These are phyloP conservation scores for Lophius piscatorius DNA, from an alignment of 2,113 vertebrate species.

Conservation along the genomic window DNA sequence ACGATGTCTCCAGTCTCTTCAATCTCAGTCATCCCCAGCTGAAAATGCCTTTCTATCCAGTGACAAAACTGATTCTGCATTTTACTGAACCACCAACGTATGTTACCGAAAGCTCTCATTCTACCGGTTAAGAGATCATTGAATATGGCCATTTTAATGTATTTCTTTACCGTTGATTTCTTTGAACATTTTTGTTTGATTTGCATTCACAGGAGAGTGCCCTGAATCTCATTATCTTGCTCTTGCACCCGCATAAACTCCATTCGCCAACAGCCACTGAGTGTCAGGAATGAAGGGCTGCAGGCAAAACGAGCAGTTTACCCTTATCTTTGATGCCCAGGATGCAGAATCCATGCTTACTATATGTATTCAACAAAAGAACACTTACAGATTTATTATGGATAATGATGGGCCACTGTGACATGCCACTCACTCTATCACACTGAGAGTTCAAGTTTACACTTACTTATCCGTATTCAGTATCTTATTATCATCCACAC, in stretches of 20 bases:
- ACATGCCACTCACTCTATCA: slow-evolving; percentile 44
- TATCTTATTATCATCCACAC: slow-evolving; percentile 7
- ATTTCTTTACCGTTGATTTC: slow-evolving; percentile 62
- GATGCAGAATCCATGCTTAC: slow-evolving; percentile 11
- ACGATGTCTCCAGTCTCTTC: slow-evolving; percentile 7
- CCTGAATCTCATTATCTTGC: slow-evolving; percentile 44
- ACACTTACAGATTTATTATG: slow-evolving; percentile 19
- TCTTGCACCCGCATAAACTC: too few relatives aligned
- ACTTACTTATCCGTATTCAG: slow-evolving; percentile 40
- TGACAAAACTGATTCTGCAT: slow-evolving; percentile 28
- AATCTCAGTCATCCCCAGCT: slow-evolving; percentile 39
- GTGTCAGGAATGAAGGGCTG: slow-evolving; percentile 56
- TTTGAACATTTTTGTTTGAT: slow-evolving; percentile 35
- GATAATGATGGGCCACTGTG: slow-evolving; percentile 30
- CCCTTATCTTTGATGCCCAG: slow-evolving; percentile 13
- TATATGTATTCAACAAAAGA: not conserved
- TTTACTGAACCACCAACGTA: slow-evolving; percentile 36
- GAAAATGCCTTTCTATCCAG: slow-evolving; percentile 51
- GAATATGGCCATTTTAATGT: slow-evolving; percentile 43
- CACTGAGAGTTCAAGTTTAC: slow-evolving; percentile 61
- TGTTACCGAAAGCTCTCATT: not conserved
- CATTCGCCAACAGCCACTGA: too few relatives aligned
- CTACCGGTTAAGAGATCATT: slow-evolving; percentile 38
- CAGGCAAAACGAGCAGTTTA: slow-evolving; percentile 36
- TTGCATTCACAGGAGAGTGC: slow-evolving; percentile 54